These are phyloP conservation scores for Typhlomys cinereus DNA, from an alignment of 2,113 vertebrate species.

Conservation along the genomic window DNA sequence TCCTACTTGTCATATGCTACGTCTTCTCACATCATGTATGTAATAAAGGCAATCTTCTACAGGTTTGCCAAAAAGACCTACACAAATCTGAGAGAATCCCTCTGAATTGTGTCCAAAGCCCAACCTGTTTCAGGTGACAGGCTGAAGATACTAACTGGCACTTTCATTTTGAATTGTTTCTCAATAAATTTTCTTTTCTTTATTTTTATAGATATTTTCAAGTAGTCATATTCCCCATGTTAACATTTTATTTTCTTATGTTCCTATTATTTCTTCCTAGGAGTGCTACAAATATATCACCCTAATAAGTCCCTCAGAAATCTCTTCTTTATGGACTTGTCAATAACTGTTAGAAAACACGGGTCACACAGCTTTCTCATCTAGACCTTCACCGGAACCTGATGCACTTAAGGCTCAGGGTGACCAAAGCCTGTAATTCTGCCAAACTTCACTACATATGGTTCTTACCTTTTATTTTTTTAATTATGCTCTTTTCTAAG, in stretches of 20 bases:
- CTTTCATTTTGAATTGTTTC: constrained; percentile 4
- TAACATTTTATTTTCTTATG: not conserved
- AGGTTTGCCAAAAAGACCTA: too few species aligned
- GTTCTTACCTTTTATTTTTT: not conserved
- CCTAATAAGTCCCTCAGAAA: not conserved
- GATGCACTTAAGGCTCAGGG: not conserved
- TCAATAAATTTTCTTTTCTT: not conserved
- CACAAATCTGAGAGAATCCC: too few species aligned
- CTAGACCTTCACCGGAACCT: not conserved
- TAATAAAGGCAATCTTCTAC: too few species aligned
- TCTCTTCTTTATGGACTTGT: not conserved
- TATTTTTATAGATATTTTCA: not conserved
- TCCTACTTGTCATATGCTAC: too few species aligned
- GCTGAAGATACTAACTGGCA: too few species aligned
- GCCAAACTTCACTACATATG: not conserved
- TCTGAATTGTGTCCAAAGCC: too few species aligned
- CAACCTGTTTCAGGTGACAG: too few species aligned
- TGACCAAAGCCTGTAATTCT: not conserved
- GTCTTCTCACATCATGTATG: too few species aligned
- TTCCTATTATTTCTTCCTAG: not conserved
- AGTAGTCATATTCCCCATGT: not conserved
- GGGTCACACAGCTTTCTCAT: not conserved
- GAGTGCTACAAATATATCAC: not conserved
- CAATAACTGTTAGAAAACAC: not conserved
- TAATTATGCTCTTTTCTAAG: not conserved